Evolutionary conservation across 2,888 invertebrate genomes (phyloP), one percentile per base, ranked within the genome.

Genomic region (Podabrus alpinus): DNA sequence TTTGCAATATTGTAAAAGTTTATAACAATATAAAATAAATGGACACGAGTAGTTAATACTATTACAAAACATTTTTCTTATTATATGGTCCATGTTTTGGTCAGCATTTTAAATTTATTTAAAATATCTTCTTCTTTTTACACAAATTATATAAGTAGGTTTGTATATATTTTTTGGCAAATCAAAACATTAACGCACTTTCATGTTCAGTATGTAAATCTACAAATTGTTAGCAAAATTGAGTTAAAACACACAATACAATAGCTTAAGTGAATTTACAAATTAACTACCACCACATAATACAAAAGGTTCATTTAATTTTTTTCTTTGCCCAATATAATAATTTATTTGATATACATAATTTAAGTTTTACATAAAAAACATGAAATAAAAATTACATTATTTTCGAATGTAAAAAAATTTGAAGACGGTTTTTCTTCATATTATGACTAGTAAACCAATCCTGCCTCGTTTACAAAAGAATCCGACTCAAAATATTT

Each of bases 21-120:
- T 64, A 13, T 66, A 66, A 66, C 60, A 62, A 66, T 73, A 67
- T 29, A 70, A 62, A 71, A 71, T 60, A 76, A 73, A 16, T 71
- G 70, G 70, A 16, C 59, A 62, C 67, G 15, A 76, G 73, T 71
- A 73, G 70, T 17, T 24, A 64, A 64, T 19, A 21, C 66, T 59
- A 59, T 61, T 66, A 72, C 70, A 69, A 75, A 72, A 76, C 60
- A 73, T 61, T 60, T 73, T 68, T 68, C 17, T 45, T 15, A 77
- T 76, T 75, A 76, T 79, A 76, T 80, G 80, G 80, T 80, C 80
- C 80, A 45, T 71, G 71, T 76, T 79, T 80, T 80, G 80, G 80
- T 80, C 80, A 78, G 75, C 76, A 72, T 72, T 74, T 71, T 69
- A 45, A 45, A 45, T 45, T n/a, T 45, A 45, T 45, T 45, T 7